Conservation (phyloP, 1,140 invertebrate species). For the Microplitis demolitor region DNA sequence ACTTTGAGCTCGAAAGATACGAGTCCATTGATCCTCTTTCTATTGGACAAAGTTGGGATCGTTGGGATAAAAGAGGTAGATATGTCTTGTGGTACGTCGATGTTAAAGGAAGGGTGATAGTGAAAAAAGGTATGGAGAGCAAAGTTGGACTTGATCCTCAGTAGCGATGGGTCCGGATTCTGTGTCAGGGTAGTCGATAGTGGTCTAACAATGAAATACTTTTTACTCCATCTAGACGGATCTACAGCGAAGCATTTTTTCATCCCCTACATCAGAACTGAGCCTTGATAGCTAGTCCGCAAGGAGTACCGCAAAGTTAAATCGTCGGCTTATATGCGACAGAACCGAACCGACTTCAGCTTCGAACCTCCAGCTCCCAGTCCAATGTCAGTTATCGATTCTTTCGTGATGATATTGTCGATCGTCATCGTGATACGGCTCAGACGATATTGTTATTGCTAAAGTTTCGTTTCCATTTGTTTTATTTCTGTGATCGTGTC, state of each 20-base stretch:
- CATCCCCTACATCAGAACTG: slow-evolving; percentile 35
- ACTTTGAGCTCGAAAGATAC: too few relatives aligned
- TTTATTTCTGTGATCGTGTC: neutral
- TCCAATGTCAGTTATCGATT: neutral
- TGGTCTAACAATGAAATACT: slow-evolving; percentile 36
- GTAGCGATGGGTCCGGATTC: too few relatives aligned
- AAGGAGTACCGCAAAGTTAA: neutral
- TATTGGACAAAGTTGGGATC: too few relatives aligned
- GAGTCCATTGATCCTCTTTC: too few relatives aligned
- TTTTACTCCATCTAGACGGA: slow-evolving; percentile 41
- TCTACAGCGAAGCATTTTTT: slow-evolving; percentile 43
- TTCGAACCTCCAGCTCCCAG: too few relatives aligned
- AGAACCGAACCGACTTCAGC: neutral
- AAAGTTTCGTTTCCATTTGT: neutral
- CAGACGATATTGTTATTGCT: neutral
- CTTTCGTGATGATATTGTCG: neutral
- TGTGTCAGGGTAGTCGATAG: too few relatives aligned
- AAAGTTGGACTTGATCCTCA: too few relatives aligned
- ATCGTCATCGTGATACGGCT: too few relatives aligned
- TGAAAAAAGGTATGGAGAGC: too few relatives aligned
- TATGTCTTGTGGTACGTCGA: too few relatives aligned
- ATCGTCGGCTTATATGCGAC: neutral
- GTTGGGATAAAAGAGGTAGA: too few relatives aligned
- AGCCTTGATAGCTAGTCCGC: slow-evolving; percentile 33
- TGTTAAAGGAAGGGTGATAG: too few relatives aligned